Evolutionary conservation across 2,888 invertebrate species (phyloP), one percentile per base, ranked within the genome.

Genomic region (Drosophila flavopinicola): DNA sequence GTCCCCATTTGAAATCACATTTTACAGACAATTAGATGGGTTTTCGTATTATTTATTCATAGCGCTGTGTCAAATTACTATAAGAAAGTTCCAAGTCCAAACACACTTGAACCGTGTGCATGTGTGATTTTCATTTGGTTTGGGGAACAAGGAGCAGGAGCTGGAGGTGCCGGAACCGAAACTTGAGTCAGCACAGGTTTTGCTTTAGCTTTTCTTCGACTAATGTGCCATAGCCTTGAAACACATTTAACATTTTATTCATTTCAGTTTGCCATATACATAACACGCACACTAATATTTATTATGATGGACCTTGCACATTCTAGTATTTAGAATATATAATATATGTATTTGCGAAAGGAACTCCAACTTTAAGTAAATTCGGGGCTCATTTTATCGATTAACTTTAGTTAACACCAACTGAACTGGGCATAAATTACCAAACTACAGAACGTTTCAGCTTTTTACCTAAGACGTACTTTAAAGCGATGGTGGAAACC

Each of bases 331-430:
- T 29, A 17, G 3, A 29, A 29, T 2, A 20, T 44, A 13, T 15
- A 24, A 24, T 35, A 47, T 24, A 37, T 63, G 11, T 30, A 17
- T 57, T 33, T 20, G 57, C 53, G 48, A 33, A 76, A 56, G 44
- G 23, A 66, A 61, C 44, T 58, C 7, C 15, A 68, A 69, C 23
- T 44, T 48, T 29, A 39, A 24, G 48, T 44, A n/a, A 29, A 30
- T 57, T 57, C 29, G 49, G 52, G 59, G 17, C 37, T 75, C 79
- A 72, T 64, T 79, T 88, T 86, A 86, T 86, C 86, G 86, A 86
- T 86, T 88, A 58, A 54, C 35, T 70, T 53, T 49, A 59, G 66
- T 76, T 61, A 72, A 69, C 52, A 49, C 61, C 25, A 57, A 52
- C 45, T 64, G 44, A 48, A 37, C 47, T 11, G 10, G 23, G 2